Percentiles rank a stretch among this genome's conserved stretches.
These are phyloP conservation scores for Pristis pectinata DNA, from an alignment of 2,797 vertebrate species.

Conservation along the genomic window DNA sequence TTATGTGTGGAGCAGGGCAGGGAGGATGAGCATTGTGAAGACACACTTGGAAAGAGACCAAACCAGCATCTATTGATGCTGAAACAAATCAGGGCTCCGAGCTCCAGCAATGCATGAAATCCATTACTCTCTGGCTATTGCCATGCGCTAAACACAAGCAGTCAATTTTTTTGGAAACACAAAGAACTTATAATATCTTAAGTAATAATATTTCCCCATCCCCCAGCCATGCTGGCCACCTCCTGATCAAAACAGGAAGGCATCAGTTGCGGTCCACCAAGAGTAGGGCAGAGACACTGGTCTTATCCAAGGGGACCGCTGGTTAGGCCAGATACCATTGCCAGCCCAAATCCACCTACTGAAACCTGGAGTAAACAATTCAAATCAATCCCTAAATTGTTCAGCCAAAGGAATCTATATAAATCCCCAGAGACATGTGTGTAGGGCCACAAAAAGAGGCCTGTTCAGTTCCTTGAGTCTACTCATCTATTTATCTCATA, in stretches of 20 bases:
- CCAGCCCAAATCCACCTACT: not conserved
- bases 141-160: not conserved
- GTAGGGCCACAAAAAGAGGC: not conserved
- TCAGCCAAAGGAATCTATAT: not conserved
- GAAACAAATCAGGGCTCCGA: not conserved
- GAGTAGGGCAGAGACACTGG: not conserved
- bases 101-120: not conserved
- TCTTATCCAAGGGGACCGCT: not conserved
- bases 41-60: not conserved
- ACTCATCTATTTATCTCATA: not conserved
- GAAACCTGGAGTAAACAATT: not conserved
- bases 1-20: not conserved
- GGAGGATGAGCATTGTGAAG: not conserved
- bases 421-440: not conserved
- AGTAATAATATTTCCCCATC: not conserved
- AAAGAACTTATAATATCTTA: not conserved
- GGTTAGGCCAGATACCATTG: not conserved
- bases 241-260: not conserved
- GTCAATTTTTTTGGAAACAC: not conserved
- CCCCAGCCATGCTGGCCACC: no score
- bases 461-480: not conserved
- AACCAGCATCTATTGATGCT: not conserved
- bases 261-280: not conserved
- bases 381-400: not conserved
- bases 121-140: not conserved